Evolutionary conservation across 2,797 vertebrate species (phyloP), one percentile per base, ranked within the genome.

Genomic region (Sebastes hubbsi): DNA sequence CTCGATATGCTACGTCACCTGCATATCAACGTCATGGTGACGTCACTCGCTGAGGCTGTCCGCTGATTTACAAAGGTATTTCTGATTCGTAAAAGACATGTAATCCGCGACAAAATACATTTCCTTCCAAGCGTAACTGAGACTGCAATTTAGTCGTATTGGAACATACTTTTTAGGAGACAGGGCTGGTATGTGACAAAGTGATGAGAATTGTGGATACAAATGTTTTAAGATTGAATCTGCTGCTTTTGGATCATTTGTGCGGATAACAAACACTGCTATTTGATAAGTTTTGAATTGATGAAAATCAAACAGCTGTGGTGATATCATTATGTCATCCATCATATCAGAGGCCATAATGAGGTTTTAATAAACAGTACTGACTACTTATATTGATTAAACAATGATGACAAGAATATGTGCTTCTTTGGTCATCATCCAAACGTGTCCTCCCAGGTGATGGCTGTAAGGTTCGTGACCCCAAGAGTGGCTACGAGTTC

Each of bases 391-490:
- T 36, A 14, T 20, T 30, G 27, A 55, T 49, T 5, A 34, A 59
- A 32, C 27, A 0, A 2, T 11, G 30, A 30, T 14, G 16, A 54
- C 11, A 2, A 24, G 29, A 32, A 36, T 4, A 13, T 25, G 10
- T 32, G 4, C 4, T 9, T 68, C 22, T 27, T 5, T 72, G 55
- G n/a, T 72, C 49, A 70, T 14, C 11, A 3, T 68, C 54, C 10
- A 0, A 59, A 22, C 20, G 1, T 55, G 20, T 52, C 25, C 59
- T 18, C 6, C 2, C 80, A 99, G 98, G 98, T 77, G 90, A 94
- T 0, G 74, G 97, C 75, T 99, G 98, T 54, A 95, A 93, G 58
- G 98, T 99, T 32, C 95, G 78, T 56, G 97, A 99, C 89, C 97
- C 97, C 1, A 94, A 91, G 69, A 98, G 95, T 0, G 96, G 97